Evolutionary conservation across 1,140 invertebrate species (phyloP).

Genomic region (Bombus turneri): DNA sequence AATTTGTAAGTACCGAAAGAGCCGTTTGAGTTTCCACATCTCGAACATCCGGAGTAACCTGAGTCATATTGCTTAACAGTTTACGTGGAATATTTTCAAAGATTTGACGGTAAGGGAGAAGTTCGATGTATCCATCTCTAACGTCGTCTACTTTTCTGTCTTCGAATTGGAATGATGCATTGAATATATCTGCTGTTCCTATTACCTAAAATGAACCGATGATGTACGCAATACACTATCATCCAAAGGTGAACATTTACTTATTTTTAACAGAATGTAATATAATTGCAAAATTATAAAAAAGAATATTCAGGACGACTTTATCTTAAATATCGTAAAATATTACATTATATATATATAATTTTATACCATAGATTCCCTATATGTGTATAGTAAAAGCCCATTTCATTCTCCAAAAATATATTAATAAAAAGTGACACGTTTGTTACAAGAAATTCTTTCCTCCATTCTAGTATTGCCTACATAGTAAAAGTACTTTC

Average conservation of each 20-base stretch:
- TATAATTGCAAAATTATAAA: no score
- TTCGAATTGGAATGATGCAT: constrained; percentile 48
- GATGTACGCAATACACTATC: not conserved
- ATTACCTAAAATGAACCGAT: constrained; percentile 56
- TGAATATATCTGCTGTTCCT: constrained; percentile 63
- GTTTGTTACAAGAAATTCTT: not conserved
- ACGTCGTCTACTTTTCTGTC: constrained; percentile 83
- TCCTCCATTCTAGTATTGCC: not conserved
- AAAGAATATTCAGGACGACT: no score
- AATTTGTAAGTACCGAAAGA: constrained; percentile 85
- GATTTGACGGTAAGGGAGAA: constrained; percentile 83
- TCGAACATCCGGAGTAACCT: constrained; percentile 80
- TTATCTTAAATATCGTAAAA: no score
- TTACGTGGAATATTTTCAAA: constrained; percentile 83
- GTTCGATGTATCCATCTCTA: constrained; percentile 86
- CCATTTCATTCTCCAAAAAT: no score
- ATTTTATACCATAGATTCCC: no score
- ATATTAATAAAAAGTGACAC: not conserved
- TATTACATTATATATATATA: no score
- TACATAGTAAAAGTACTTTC: not conserved
- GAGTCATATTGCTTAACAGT: constrained; percentile 62
- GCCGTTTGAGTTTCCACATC: constrained; percentile 85
- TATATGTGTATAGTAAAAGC: not conserved
- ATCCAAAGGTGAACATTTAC: not conserved
- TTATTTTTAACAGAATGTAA: no score